Base-by-base conservation (phyloP, 2,888 invertebrate genomes). In the Pyrgus malvae region DNA sequence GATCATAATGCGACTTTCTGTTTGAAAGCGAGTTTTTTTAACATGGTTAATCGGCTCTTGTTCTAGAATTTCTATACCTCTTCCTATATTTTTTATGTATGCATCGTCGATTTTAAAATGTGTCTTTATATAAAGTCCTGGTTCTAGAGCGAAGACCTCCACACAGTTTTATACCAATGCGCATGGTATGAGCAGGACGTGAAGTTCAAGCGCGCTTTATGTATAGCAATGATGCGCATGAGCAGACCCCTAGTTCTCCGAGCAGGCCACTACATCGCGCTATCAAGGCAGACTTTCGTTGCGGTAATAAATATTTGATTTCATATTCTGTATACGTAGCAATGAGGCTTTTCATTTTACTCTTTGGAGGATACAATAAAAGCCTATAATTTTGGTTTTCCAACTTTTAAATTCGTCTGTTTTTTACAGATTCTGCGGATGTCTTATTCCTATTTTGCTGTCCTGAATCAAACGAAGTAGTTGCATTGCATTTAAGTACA, bases 161-260 rank as follows among this genome's bases (percentile, higher is more conserved):
- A 82, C 38, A 75, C 81, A 8, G 90, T 90, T 0, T 70, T 91
- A 58, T 92, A 91, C 61, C 69, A 82, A 25, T 90, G 92, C 63
- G 68, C 77, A 5, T 92, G 93, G 92, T 81, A 89, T 44, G 85
- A 91, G 6, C 91, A 92, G 64, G 74, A 81, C 42, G 57, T 76
- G 0, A 70, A 68, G 49, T 92, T 91, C 64, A 82, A 81, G 59
- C 81, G 79, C 1, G 75, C 76, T 3, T 59, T 92, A 11, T 63
- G 78, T 23, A 83, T 92, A 57, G 83, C 88, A 0, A 80, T 93
- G 80, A 73, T 86, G 74, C 83, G 91, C 16, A 77, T 89, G 59
- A 76, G 80, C 11, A 76, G 78, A 0, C 83, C 90, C 0, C 71
- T 88, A 12, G 69, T 81, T 2, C 72, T 92, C 21, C 82, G 82